Base-by-base conservation (phyloP, 2,797 vertebrate species). In the Ptychobarbus kaznakovi region DNA sequence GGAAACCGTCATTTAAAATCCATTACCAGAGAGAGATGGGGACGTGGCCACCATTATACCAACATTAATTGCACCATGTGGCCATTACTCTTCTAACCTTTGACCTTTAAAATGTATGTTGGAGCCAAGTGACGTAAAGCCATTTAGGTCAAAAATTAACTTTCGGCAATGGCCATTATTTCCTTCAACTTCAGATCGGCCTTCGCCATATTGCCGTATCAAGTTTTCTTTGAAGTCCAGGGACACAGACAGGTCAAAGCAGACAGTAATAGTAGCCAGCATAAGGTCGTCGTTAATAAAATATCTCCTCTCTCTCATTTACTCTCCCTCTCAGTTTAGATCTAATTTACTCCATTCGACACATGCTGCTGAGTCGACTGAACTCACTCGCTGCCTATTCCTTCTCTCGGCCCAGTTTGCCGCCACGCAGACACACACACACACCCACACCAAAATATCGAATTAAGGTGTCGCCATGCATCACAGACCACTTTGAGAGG, bases 1-100 rank as follows among this genome's bases (percentile, higher is more conserved):
- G 92, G 89, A 93, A 93, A 92, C 87, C 80, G 88, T 92, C 93
- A 94, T 93, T 92, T 92, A 90, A 92, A 93, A 92, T 90, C 91
- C 92, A 93, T 93, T 93, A 93, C 89, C 86, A 91, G 84, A 86
- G 81, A 90, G 79, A 86, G 88, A 90, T 86, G 84, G 89, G 92
- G 90, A 89, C 81, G 88, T 87, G 86, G 90, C 86, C 88, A 87
- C 90, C 90, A 93, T 95, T 93, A 93, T 89, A 84, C 90, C 86
- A 91, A 91, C 90, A 87, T 91, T 92, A 94, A 94, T 93, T 93
- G 92, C 89, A 85, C 80, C 32, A 18, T 77, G 74, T 66, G 58
- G 87, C 90, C 91, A 92, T 95, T 94, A 92, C 79, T 90, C 90
- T 56, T 88, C 87, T 87, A 88, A 93, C 91, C 93, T 94, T 89